Conservation (phyloP, 2,113 vertebrate genomes). For the Capreolus pygargus region DNA sequence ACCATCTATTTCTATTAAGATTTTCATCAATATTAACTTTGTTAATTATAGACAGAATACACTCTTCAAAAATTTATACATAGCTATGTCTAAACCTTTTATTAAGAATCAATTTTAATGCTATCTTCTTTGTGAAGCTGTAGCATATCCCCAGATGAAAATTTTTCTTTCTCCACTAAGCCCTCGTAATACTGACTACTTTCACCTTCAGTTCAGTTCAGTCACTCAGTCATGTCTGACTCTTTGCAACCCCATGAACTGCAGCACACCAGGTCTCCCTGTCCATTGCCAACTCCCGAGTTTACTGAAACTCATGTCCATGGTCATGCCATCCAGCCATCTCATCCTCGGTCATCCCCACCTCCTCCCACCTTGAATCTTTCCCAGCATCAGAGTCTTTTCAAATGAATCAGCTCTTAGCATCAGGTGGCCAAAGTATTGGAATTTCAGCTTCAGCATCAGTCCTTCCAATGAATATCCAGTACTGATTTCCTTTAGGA, state of each 20-base stretch:
- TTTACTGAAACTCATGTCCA: background rate
- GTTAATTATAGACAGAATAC: background rate
- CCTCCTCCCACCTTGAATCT: background rate
- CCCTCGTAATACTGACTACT: background rate
- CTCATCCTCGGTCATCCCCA: background rate
- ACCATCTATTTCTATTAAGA: background rate
- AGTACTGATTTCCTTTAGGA: background rate
- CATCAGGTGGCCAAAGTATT: background rate
- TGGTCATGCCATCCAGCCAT: background rate
- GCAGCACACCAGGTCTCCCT: background rate
- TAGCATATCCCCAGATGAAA: background rate
- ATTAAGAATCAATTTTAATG: background rate
- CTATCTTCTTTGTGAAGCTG: background rate
- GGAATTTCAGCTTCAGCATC: background rate
- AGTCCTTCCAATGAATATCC: background rate
- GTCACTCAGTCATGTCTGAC: accelerated
- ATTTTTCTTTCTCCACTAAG: background rate
- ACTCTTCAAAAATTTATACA: background rate
- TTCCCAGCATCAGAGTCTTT: background rate
- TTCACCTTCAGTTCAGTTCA: background rate
- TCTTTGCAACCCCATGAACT: background rate
- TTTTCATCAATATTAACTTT: background rate
- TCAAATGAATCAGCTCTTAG: background rate
- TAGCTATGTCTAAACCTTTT: background rate
- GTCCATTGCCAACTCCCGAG: background rate